Base-by-base conservation (phyloP, 1,140 invertebrate species). In the Drosophila kepulauana region DNA sequence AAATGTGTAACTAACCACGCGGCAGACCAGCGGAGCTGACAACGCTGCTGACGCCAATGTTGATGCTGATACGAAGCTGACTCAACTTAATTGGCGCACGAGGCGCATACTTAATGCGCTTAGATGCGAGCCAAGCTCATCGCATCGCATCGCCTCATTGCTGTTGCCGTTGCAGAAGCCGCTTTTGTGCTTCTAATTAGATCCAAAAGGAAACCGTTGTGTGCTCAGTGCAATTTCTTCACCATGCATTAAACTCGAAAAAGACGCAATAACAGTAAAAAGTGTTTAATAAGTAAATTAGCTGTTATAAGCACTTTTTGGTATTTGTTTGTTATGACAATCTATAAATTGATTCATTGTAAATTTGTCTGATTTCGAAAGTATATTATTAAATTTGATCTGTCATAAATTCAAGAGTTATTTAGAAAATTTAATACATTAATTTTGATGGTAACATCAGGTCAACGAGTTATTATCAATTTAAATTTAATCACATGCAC, bases 41-140 rank as follows among this genome's bases (percentile, higher is more conserved):
- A 52, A 30, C 33, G 16, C 20, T n/a, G 46, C 15, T 30, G 57
- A 10, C 3, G 16, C 25, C 13, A 13, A 25, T 33, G 51, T n/a
- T 49, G 66, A 56, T 58, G 71, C 20, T 16, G 35, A n/a, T 1
- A 25, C 33, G 67, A 58, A 51, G 84, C 84, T 79, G 80, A 87
- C 77, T 88, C 80, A 84, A 88, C 85, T 73, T 87, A 87, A 87
- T 87, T 87, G 82, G 80, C 66, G 77, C 80, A 87, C 80, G 84
- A 75, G 77, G 85, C 84, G 84, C 84, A 88, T 88, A 88, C 84
- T 80, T 87, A 87, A 87, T 87, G 84, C 82, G 82, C 82, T 87
- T 87, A 87, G 79, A 79, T 70, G 81, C 72, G 69, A 76, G 51
- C 65, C 64, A 62, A 51, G 77, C 67, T 62, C 58, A 71, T 59